These are phyloP conservation scores for Fregetta grallaria DNA, from an alignment of 2,113 vertebrate genomes.

Conservation along the genomic window DNA sequence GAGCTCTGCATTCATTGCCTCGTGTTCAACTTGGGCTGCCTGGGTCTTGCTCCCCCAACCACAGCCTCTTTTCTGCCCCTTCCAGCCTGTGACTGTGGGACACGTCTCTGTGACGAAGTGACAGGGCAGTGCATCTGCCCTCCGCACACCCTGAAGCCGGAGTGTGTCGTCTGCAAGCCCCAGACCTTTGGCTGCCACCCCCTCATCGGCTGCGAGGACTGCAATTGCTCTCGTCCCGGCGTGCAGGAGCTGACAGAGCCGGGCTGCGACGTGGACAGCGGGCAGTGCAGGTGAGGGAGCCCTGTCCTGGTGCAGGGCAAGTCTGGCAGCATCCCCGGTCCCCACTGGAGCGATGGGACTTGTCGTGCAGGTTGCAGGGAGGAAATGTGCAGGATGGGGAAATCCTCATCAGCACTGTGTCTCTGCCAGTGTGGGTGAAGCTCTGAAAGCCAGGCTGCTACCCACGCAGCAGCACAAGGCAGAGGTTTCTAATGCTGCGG, in stretches of 20 bases:
- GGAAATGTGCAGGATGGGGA: not conserved
- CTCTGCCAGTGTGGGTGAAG: not conserved
- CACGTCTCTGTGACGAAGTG: conserved; percentile 86
- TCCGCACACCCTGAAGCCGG: conserved; percentile 84
- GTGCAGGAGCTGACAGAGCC: conserved; percentile 75
- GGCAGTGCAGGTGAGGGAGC: conserved; percentile 89
- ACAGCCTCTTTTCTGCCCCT: not conserved
- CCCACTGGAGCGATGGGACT: not conserved
- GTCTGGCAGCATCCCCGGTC: not conserved
- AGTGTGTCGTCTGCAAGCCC: conserved; percentile 87
- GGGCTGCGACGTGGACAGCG: conserved; percentile 83
- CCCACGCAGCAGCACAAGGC: rapidly evolving
- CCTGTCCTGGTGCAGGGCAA: rapidly evolving
- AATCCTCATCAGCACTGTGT: rapidly evolving
- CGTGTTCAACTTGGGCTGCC: not conserved
- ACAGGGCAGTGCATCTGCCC: conserved; percentile 93
- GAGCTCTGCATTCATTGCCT: not conserved
- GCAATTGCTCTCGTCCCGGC: conserved; percentile 88
- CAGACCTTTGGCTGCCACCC: conserved; percentile 95
- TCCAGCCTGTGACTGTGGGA: conserved; percentile 89
- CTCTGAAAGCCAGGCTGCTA: not conserved
- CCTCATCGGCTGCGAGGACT: conserved; percentile 90
- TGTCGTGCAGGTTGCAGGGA: rapidly evolving
- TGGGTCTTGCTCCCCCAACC: not conserved
- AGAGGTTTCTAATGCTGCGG: not conserved